Evolutionary conservation across 1,140 invertebrate species (phyloP).

Genomic region (Caenorhabditis briggsae): DNA sequence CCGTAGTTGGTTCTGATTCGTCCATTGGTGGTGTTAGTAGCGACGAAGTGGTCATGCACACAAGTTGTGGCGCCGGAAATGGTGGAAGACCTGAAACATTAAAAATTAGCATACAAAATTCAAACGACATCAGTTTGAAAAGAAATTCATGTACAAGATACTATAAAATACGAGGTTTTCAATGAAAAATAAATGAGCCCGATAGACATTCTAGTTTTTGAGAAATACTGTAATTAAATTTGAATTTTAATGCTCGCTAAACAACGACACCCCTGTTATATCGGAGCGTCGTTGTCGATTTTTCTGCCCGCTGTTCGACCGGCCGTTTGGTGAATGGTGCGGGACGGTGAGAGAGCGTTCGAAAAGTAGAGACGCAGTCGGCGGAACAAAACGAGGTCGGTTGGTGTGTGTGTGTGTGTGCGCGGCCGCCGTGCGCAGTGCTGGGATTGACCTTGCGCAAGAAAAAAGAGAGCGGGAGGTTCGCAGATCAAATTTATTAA

Average conservation of each 20-base stretch:
- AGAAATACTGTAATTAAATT: neutral
- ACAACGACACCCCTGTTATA: neutral
- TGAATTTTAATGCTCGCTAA: neutral
- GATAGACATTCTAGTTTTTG: too few relatives aligned
- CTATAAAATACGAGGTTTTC: too few relatives aligned
- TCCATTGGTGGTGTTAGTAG: conserved; percentile 46
- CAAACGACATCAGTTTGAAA: neutral
- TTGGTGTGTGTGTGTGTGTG: neutral
- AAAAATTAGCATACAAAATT: neutral
- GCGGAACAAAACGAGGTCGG: too few relatives aligned
- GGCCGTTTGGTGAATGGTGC: too few relatives aligned
- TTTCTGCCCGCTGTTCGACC: neutral
- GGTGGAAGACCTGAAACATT: neutral
- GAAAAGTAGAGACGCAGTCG: too few relatives aligned
- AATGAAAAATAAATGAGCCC: too few relatives aligned
- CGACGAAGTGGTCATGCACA: conserved; percentile 29
- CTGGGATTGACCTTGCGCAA: too few relatives aligned
- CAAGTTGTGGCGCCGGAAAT: neutral
- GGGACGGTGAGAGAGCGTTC: too few relatives aligned
- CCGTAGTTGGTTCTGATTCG: neutral
- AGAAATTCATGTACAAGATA: too few relatives aligned
- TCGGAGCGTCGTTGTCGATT: conserved; percentile 8
- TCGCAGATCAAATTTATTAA: too few relatives aligned
- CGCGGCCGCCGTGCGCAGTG: neutral
- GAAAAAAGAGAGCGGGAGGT: too few relatives aligned